Evolutionary conservation across 2,888 invertebrate genomes (phyloP).

Genomic region (Tipula vernalis): DNA sequence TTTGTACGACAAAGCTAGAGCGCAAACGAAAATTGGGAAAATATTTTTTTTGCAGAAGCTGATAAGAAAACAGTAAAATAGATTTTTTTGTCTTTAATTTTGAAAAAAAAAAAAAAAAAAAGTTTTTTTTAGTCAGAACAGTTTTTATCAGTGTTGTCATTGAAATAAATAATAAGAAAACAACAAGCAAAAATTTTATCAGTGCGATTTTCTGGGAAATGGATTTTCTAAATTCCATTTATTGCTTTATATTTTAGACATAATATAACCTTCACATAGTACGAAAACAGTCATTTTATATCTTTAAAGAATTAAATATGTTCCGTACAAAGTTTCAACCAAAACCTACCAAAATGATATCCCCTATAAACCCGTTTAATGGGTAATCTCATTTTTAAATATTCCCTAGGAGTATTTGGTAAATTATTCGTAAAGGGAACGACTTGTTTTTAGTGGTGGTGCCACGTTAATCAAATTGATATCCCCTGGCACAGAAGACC

Average conservation of each 20-base stretch:
- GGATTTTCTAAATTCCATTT: background rate
- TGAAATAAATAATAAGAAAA: background rate
- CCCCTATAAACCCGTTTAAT: no score
- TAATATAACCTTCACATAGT: background rate
- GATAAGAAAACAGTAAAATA: background rate
- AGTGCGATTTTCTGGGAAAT: background rate
- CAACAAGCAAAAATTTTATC: background rate
- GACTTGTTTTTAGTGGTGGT: no score
- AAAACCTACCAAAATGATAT: background rate
- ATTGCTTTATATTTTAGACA: background rate
- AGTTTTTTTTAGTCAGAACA: background rate
- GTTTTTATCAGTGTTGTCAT: background rate
- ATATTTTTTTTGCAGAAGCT: background rate
- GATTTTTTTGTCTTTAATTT: background rate
- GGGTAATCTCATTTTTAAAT: no score
- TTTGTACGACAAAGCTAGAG: background rate
- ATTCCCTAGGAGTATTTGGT: no score
- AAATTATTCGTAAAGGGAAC: no score
- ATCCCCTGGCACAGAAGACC: no score
- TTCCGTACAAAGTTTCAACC: background rate
- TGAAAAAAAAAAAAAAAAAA: background rate
- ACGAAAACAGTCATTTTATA: background rate
- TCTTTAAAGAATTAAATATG: background rate
- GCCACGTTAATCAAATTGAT: no score
- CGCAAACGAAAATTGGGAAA: background rate